phyloP scores from a whole-genome alignment of 2,797 vertebrate species.

The Sebastes itinus region DNA sequence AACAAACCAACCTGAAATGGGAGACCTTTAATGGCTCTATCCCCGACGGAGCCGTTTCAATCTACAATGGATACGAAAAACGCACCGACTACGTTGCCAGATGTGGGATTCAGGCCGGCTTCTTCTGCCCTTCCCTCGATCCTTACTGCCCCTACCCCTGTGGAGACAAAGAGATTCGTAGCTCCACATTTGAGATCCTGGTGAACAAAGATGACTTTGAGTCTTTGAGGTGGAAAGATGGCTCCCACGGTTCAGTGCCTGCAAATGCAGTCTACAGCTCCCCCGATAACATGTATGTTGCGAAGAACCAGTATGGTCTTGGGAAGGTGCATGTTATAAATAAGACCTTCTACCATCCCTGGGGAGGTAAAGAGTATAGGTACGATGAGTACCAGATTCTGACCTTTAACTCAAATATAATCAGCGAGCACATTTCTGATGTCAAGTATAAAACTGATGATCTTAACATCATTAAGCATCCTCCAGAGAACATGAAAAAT shows the following conservation, averaged over 20 bases:
- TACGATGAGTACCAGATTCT: slow-evolving; percentile 67
- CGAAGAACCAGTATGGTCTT: too few species aligned
- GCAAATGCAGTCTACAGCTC: too few species aligned
- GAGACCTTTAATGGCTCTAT: slow-evolving; percentile 35
- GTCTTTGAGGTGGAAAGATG: too few species aligned
- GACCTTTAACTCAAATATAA: slow-evolving; percentile 37
- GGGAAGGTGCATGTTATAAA: slow-evolving; percentile 50
- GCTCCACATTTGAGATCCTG: too few species aligned
- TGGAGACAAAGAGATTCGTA: neutral
- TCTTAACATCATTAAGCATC: slow-evolving; percentile 21
- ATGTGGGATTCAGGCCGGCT: slow-evolving; percentile 49
- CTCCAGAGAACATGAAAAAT: slow-evolving; percentile 48
- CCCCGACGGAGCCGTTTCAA: slow-evolving; percentile 50
- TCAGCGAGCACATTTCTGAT: slow-evolving; percentile 36
- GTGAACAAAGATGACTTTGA: too few species aligned
- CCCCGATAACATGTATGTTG: rapidly evolving
- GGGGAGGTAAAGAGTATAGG: slow-evolving; percentile 47
- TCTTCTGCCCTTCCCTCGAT: slow-evolving; percentile 50
- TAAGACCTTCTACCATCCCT: slow-evolving; percentile 63
- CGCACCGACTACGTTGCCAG: slow-evolving; percentile 64
- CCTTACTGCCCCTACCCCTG: slow-evolving; percentile 55
- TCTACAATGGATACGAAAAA: slow-evolving; percentile 51
- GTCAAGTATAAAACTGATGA: slow-evolving; percentile 50
- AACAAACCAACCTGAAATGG: slow-evolving; percentile 58
- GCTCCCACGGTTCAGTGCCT: too few species aligned